Base-by-base conservation (phyloP, 2,888 invertebrate species). In the Neoscelio sp. region DNA sequence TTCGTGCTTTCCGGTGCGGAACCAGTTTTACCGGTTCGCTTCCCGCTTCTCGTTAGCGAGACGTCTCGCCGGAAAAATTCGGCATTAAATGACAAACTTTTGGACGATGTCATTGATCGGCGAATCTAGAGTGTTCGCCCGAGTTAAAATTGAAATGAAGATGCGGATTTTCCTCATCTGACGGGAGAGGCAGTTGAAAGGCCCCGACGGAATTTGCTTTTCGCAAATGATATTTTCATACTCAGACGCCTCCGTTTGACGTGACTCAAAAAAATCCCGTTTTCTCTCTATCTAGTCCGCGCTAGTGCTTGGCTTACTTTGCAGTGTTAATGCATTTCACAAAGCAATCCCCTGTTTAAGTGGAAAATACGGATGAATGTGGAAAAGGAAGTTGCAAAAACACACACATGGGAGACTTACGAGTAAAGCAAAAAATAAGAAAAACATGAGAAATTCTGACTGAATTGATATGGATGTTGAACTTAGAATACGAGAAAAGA, bases 241-340 rank as follows among this genome's bases (percentile, higher is more conserved):
- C 54, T 65, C 40, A 56, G 68, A 64, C 58, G 76, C 13, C 64
- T 76, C 62, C 30, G 71, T 73, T 77, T 73, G 71, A 73, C 78
- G 71, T 64, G 71, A 73, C 67, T 73, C 54, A 52, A 71, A 71
- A 42, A 44, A 73, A 68, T 68, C 54, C 73, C 73, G 78, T 78
- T 74, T 74, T 78, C 74, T 78, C 74, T 78, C 62, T 73, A 78
- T 73, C 78, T 74, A 78, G 78, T 73, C 52, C 68, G 56, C 78
- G 78, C 73, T 78, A 68, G 54, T 62, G 73, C 56, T 40, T 71
- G 78, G 67, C 67, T 78, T 62, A 67, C 78, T 78, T 73, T 64
- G 20, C 78, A 20, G 60, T 46, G 65, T 78, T 78, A 56, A 73
- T 73, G 50, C 67, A 38, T 62, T 73, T 78, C 73, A 67, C 67